Evolutionary conservation across 64 coral and sea anemone species (phyloP), one percentile per base, ranked within the genome.

Genomic region (Montipora cactus): DNA sequence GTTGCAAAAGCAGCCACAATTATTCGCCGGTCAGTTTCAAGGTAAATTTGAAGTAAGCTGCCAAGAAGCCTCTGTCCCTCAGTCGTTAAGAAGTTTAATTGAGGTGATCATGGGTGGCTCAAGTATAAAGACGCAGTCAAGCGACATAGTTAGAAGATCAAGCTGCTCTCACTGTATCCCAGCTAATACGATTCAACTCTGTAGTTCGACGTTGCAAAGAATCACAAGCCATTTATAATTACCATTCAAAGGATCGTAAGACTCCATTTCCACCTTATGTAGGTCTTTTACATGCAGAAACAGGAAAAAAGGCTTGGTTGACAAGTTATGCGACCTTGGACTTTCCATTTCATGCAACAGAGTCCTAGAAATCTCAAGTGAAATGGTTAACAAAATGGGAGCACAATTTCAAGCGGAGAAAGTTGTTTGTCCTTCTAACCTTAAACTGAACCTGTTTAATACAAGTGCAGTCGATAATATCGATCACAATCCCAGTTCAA

Each of bases 271-370:
- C 59, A 79, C 49, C 78, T n/a, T 95, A 92, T 48, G 21, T 96
- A 8, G 95, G 90, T 9, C 69, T 96, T 5, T 81, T 86, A 59
- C 95, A 93, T 77, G 86, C 85, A 84, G 85, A 87, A 92, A 96
- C 90, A 82, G 87, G 95, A 15, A 96, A 96, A 77, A 73, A 19
- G 72, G 15, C 7, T 76, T 96, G n/a, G 86, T 96, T 7, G 95
- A 96, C 75, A 77, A 87, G 47, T 73, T 89, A 5, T 89, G 89
- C 44, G 12, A 79, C 10, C 89, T 95, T 53, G 89, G 94, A 47
- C 25, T 28, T 28, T 28, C 93, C 8, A 76, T 95, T 51, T 95
- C 94, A 2, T 95, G 92, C 78, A 90, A 95, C 61, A 91, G 94
- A 80, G 85, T 95, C 62, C 55, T 95, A 11, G 81, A 91, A 71